Conservation (phyloP, 2,888 invertebrate species). For the Melinaea menophilus region DNA sequence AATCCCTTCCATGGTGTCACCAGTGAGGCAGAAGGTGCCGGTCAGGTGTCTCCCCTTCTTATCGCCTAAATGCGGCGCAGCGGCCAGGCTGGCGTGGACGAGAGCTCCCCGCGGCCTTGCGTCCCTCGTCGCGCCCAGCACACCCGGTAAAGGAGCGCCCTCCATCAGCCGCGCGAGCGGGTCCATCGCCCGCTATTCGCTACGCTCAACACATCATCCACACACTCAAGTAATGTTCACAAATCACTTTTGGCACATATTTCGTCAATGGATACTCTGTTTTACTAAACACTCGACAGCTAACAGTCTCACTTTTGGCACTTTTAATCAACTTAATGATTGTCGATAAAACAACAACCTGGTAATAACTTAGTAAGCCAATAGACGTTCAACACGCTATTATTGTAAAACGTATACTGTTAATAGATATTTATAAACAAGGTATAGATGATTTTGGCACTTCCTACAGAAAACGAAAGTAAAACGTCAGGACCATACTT, state of each 20-base stretch:
- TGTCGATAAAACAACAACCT: background rate
- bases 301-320: conserved; percentile 1
- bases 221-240: conserved; percentile 5
- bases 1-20: conserved; percentile 95
- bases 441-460: conserved; percentile 21
- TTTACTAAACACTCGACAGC: background rate
- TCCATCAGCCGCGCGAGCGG: conserved; percentile 89
- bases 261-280: conserved; percentile 2
- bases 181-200: conserved; percentile 80
- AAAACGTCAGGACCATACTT: background rate
- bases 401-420: no score
- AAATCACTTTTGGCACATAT: background rate
- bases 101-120: conserved; percentile 83
- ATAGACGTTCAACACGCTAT: no score
- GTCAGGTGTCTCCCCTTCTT: conserved; percentile 90
- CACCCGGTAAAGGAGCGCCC: conserved; percentile 81
- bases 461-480: conserved; percentile 5
- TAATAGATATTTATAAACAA: no score
- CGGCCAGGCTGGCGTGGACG: conserved; percentile 87
- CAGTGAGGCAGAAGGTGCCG: conserved; percentile 92
- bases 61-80: conserved; percentile 82
- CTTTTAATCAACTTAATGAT: background rate
- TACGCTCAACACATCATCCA: conserved; percentile 32
- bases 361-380: background rate
- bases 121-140: conserved; percentile 74